Evolutionary conservation across 2,113 vertebrate genomes (phyloP).

Genomic region (Rhea pennata): DNA sequence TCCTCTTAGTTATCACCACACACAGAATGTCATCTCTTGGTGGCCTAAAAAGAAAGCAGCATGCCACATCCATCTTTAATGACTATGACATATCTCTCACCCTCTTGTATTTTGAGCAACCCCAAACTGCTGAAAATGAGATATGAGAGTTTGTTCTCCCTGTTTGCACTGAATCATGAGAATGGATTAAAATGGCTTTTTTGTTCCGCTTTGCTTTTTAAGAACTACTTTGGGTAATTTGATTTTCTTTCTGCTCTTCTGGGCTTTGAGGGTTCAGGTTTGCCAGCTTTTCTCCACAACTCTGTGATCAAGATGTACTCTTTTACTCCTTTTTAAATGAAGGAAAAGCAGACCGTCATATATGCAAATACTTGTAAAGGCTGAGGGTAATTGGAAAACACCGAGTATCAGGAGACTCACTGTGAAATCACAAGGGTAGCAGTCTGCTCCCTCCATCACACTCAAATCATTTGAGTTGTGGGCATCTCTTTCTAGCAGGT

Average conservation of each 20-base stretch:
- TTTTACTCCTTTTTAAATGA: background rate
- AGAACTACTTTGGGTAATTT: background rate
- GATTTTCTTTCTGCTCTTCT: background rate
- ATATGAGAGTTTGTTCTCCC: background rate
- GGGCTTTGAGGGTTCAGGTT: background rate
- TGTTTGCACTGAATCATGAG: background rate
- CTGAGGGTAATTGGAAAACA: background rate
- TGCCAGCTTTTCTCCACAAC: background rate
- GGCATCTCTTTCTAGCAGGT: background rate
- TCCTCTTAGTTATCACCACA: constrained; percentile 20
- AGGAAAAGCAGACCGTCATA: background rate
- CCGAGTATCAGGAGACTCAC: background rate
- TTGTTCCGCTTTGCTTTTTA: background rate
- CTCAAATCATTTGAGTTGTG: background rate
- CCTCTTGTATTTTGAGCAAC: background rate
- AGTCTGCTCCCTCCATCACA: background rate
- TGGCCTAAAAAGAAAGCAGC: constrained; percentile 29
- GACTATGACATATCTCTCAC: background rate
- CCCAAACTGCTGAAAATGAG: background rate
- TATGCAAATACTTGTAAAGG: background rate
- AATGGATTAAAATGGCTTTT: background rate
- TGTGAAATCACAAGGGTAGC: background rate
- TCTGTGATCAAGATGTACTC: background rate
- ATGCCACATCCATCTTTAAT: constrained; percentile 31
- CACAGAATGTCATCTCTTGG: constrained; percentile 32